Evolutionary conservation across 2,888 invertebrate species (phyloP), one percentile per base, ranked within the genome.

Genomic region (Monochamus alternatus): DNA sequence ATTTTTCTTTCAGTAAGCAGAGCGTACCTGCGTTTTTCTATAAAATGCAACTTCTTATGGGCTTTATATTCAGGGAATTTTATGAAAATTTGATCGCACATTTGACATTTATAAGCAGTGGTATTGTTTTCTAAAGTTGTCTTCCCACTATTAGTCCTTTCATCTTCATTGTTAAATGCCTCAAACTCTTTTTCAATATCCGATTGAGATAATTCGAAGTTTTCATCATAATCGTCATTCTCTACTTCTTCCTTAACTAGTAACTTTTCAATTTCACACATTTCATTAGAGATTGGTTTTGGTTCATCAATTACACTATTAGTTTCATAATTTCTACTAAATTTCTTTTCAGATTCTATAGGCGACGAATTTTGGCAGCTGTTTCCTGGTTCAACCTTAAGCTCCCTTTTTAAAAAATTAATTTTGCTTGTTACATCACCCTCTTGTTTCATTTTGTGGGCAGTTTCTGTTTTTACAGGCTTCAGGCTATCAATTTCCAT

Each of bases 1-100:
- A n/a, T n/a, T n/a, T n/a, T n/a, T n/a, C 5, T 22, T 14, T 14
- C 22, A 9, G 22, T 10, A 5, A 31, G 10, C 30, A 8, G 22
- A 32, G 8, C 22, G 71, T 67, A 80, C 80, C 82, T 81, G 68
- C 85, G 72, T 77, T 83, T 86, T 64, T 84, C 83, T 69, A 85
- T 76, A 31, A 81, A 85, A 78, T 86, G 86, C 43, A 81, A 80
- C 55, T 82, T 84, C 55, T 78, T 78, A 63, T 85, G 85, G 7
- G 75, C 73, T 63, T 81, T 83, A 67, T 82, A 84, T 62, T 84
- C 84, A 32, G 70, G 67, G 66, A 81, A 85, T 32, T 80, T 81
- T 31, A 75, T 68, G 58, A 83, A 85, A 14, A 82, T 73, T 67
- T 79, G 68, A 30, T 77, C 76, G 75, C 85, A 85, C 51, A 84